Evolutionary conservation across 1,140 invertebrate genomes (phyloP).

Genomic region (Orius insidiosus): DNA sequence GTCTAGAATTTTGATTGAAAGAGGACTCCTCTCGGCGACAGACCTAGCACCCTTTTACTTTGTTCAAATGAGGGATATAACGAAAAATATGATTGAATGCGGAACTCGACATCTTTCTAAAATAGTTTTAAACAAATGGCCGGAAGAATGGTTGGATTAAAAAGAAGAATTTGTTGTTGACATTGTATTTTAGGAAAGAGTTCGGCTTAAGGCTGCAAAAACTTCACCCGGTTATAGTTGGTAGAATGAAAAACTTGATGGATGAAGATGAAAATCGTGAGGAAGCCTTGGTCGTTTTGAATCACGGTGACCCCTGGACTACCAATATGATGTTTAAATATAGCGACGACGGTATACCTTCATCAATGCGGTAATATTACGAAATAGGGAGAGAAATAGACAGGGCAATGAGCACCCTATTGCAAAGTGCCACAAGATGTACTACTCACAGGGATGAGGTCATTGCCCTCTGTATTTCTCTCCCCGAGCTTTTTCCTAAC

Average conservation of each 20-base stretch:
- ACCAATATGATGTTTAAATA: conserved; percentile 12
- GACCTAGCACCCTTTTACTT: neutral
- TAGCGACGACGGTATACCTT: neutral
- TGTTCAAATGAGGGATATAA: no score
- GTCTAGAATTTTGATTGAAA: neutral
- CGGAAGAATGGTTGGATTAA: no score
- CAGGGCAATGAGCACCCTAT: no score
- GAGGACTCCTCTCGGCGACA: neutral
- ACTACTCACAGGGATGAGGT: no score
- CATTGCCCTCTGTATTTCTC: no score
- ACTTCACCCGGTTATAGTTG: neutral
- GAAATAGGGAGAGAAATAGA: no score
- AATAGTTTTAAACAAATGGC: no score
- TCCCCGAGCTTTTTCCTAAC: neutral
- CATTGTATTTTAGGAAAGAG: neutral
- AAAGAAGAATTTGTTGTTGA: no score
- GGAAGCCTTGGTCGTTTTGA: conserved; percentile 3
- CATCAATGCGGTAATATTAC: neutral
- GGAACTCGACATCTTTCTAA: no score
- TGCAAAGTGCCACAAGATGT: no score
- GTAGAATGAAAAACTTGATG: neutral
- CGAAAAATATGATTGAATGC: no score
- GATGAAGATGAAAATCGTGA: neutral
- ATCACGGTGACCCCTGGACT: conserved; percentile 11
- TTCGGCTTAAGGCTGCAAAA: neutral